Conservation (phyloP, 2,888 invertebrate species). For the Eurytoma adleriae region DNA sequence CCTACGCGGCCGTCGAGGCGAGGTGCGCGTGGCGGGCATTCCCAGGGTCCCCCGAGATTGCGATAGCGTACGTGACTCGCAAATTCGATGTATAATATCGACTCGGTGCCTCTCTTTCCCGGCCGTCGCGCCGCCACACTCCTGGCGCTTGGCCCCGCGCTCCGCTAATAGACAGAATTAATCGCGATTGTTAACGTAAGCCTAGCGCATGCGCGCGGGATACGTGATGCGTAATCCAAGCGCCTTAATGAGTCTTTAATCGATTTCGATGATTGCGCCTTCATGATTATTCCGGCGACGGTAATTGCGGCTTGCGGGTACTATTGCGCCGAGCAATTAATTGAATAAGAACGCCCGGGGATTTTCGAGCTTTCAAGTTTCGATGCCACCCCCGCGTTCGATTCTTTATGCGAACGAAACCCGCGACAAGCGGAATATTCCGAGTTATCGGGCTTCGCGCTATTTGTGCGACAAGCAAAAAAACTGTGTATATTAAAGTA, state of each 20-base stretch:
- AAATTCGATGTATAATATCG: slow-evolving; percentile 59
- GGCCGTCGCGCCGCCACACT: not conserved
- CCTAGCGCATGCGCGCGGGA: slow-evolving; percentile 17
- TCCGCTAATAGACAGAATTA: slow-evolving; percentile 55
- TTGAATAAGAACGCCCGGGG: slow-evolving; percentile 13
- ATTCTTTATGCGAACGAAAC: not conserved
- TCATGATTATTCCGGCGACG: slow-evolving; percentile 40
- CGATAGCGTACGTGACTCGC: slow-evolving; percentile 60
- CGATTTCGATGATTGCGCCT: slow-evolving; percentile 52
- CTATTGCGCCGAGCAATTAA: slow-evolving; percentile 18
- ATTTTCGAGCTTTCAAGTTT: not conserved
- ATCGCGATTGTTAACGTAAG: slow-evolving; percentile 55
- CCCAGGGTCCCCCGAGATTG: slow-evolving; percentile 58
- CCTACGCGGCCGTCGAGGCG: slow-evolving; percentile 12
- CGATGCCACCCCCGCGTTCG: not conserved
- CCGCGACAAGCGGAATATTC: not conserved
- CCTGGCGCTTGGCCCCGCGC: slow-evolving; percentile 6
- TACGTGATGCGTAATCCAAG: slow-evolving; percentile 50
- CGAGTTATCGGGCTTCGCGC: not conserved
- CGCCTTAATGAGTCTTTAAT: slow-evolving; percentile 53
- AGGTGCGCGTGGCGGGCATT: slow-evolving; percentile 55
- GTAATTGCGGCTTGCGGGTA: slow-evolving; percentile 27
- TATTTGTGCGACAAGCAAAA: not conserved
- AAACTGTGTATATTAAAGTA: too few species aligned
- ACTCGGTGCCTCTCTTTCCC: slow-evolving; percentile 26